Base-by-base conservation (phyloP, 2,888 invertebrate genomes). In the Drosophila rellima region DNA sequence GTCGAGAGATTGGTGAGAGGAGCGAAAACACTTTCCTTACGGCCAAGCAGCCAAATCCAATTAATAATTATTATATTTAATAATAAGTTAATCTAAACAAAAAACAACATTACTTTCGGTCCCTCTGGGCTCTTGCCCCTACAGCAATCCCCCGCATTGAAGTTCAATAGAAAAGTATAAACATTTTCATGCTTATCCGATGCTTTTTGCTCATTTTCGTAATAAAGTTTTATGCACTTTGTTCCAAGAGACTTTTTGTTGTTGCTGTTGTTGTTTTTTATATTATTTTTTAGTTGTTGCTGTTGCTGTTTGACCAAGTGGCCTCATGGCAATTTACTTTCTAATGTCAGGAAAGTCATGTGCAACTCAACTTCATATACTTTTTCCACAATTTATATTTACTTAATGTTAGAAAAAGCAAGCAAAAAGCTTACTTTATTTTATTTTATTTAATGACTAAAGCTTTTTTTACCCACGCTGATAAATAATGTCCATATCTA, bases 281-380 rank as follows among this genome's bases (percentile, higher is more conserved):
- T 33, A 33, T 7, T 42, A 57, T 65, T 64, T 50, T n/a, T 6
- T 35, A 7, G 40, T 37, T 60, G 65, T 59, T 69, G 65, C 54
- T 72, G 86, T 42, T 81, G 78, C 66, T 57, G 78, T 70, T 89
- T 85, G 89, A 89, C 85, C 85, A 85, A 85, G 78, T 85, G 88
- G 85, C 85, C 85, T 89, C 63, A 82, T 84, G 82, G 85, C 89
- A 85, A 85, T 85, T 85, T 85, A 85, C 85, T 85, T 85, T 85
- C 85, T 85, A 85, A 85, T 85, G 89, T 84, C 85, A 89, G 55
- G 78, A 87, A 87, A 88, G 83, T 84, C 83, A 88, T 84, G 88
- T 84, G 85, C 80, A 85, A 84, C 78, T 78, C 83, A 83, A 88
- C 85, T 47, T 69, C 8, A 56, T 52, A 63, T 40, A 26, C 26